A percentile compares a stretch with the other conserved stretches of the same genome.
phyloP scores from a whole-genome alignment of 2,797 vertebrate species.

The Falco novaeseelandiae region DNA sequence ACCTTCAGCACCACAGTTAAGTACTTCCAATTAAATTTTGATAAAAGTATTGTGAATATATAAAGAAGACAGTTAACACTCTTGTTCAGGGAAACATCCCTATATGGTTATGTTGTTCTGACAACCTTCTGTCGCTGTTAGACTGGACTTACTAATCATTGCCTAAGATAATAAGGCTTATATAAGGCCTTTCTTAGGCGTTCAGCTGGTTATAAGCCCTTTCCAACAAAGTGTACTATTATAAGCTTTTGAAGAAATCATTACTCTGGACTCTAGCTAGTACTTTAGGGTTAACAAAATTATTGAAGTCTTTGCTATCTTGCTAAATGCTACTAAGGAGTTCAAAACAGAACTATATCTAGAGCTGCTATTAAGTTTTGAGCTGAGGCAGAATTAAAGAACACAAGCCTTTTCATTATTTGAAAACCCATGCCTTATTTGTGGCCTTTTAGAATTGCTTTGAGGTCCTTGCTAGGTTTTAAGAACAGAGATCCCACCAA shows the following conservation, averaged over 20 bases:
- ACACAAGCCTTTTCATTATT: background rate
- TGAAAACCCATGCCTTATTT: background rate
- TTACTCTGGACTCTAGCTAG: background rate
- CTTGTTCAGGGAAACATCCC: background rate
- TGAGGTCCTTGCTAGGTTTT: background rate
- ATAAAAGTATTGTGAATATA: background rate
- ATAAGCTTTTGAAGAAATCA: background rate
- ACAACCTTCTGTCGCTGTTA: background rate
- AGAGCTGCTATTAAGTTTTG: background rate
- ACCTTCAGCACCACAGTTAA: background rate
- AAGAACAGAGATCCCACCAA: background rate
- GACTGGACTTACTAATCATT: background rate
- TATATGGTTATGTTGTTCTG: background rate
- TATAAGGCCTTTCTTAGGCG: accelerated
- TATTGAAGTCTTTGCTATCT: background rate
- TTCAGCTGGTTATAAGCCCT: background rate
- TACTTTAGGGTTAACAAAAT: background rate
- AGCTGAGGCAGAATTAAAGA: background rate
- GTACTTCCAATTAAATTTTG: background rate
- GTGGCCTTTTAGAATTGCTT: background rate
- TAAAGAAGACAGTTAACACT: background rate
- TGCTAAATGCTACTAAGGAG: background rate
- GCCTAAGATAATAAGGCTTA: background rate
- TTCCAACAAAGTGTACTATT: background rate
- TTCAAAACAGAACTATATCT: background rate